phyloP scores from a whole-genome alignment of 1,140 invertebrate species.

The Tigriopus japonicus region DNA sequence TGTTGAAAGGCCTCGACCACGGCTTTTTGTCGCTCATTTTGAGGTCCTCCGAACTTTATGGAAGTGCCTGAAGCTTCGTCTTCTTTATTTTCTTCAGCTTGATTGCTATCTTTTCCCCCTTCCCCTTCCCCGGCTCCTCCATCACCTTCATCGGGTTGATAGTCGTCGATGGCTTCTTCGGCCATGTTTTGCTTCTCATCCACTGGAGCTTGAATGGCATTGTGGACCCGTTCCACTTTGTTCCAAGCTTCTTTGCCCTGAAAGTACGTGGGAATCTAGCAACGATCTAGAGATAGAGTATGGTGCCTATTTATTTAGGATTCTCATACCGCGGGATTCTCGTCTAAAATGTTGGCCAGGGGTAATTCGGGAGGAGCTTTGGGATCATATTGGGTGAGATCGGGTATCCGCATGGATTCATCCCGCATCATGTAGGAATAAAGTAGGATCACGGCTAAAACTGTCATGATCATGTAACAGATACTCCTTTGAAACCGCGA shows the following conservation, averaged over 20 bases:
- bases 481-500: not conserved
- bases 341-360: not conserved
- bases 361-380: not conserved
- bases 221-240: no score
- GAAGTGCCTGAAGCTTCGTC: not conserved
- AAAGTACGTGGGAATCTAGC: no score
- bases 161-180: not conserved
- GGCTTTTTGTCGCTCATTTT: constrained; percentile 53
- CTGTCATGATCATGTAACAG: not conserved
- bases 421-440: not conserved
- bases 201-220: not conserved
- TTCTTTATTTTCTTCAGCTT: not conserved
- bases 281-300: no score
- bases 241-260: no score
- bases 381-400: not conserved
- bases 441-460: not conserved
- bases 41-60: constrained; percentile 35
- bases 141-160: not conserved
- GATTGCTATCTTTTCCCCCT: not conserved
- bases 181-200: not conserved
- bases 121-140: not conserved
- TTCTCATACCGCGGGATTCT: not conserved
- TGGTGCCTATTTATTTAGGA: no score
- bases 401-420: not conserved
- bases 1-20: constrained; percentile 69